These are phyloP conservation scores for Leptinotarsa haldemani DNA, from an alignment of 2,888 invertebrate species.

Conservation along the genomic window DNA sequence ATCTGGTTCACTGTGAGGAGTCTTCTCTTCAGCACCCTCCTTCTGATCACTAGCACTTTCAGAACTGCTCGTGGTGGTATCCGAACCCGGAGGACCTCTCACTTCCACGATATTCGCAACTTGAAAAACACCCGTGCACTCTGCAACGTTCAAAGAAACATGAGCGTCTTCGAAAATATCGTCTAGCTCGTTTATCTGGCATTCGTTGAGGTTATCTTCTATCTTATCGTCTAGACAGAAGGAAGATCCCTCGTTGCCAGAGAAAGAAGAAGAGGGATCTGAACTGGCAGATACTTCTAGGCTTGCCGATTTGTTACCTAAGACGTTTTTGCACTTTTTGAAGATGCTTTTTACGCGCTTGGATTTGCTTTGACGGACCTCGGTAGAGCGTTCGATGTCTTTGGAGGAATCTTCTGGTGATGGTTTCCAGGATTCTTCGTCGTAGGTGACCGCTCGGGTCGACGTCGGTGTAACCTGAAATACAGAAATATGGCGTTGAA, in stretches of 20 bases:
- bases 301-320: slow-evolving; percentile 53
- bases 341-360: slow-evolving; percentile 70
- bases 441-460: slow-evolving; percentile 61
- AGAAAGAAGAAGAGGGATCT: slow-evolving; percentile 25
- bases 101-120: slow-evolving; percentile 59
- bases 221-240: slow-evolving; percentile 58
- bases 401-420: slow-evolving; percentile 55
- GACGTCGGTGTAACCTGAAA: slow-evolving; percentile 65
- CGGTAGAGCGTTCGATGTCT: slow-evolving; percentile 60
- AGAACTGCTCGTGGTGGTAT: slow-evolving; percentile 16
- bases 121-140: slow-evolving; percentile 48
- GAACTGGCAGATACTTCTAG: slow-evolving; percentile 43
- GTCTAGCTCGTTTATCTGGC: slow-evolving; percentile 58
- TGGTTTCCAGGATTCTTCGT: slow-evolving; percentile 64
- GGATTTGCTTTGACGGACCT: slow-evolving; percentile 68
- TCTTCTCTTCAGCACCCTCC: slow-evolving; percentile 26
- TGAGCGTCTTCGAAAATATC: slow-evolving; percentile 57
- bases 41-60: slow-evolving; percentile 10
- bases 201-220: slow-evolving; percentile 54
- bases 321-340: slow-evolving; percentile 68
- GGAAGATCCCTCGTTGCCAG: slow-evolving; percentile 49
- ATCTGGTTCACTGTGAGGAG: slow-evolving; percentile 30
- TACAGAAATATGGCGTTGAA: not conserved
- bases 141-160: slow-evolving; percentile 42
- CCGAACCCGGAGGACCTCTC: slow-evolving; percentile 43